These are phyloP conservation scores for Petrolisthes cinctipes DNA, from an alignment of 2,888 invertebrate species.

Conservation along the genomic window DNA sequence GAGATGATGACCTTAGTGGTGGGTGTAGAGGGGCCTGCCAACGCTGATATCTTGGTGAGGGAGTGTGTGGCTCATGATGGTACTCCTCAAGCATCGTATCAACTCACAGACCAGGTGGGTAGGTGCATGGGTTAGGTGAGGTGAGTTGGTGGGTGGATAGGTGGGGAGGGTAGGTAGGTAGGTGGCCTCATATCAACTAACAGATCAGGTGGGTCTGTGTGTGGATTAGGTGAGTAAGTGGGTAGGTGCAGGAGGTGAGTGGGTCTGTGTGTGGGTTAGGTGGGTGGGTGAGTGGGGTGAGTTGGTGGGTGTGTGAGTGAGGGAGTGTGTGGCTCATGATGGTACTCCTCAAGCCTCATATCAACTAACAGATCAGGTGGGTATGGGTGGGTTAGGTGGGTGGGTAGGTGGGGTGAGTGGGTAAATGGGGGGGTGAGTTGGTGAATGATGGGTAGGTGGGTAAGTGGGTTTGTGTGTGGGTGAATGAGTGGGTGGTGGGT, in stretches of 20 bases:
- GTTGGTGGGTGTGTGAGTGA: constrained; percentile 80
- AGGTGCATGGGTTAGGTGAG: not conserved
- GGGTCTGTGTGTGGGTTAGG: not conserved
- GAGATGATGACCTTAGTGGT: constrained; percentile 86
- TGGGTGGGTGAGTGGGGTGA: not conserved
- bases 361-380: constrained; percentile 79
- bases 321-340: constrained; percentile 83
- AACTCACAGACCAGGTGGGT: constrained; percentile 77
- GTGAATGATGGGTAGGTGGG: not conserved
- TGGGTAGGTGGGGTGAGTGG: not conserved
- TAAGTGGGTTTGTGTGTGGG: not conserved
- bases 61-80: constrained; percentile 83
- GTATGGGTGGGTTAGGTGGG: not conserved
- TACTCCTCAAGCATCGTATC: constrained; percentile 77
- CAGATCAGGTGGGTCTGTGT: constrained; percentile 73
- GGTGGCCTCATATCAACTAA: constrained; percentile 77
- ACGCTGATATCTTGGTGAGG: constrained; percentile 82
- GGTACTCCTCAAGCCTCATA: constrained; percentile 78
- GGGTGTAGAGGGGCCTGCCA: constrained; percentile 83
- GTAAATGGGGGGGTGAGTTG: not conserved
- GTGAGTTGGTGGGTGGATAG: not conserved
- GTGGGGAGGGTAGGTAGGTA: not conserved
- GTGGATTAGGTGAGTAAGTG: not conserved
- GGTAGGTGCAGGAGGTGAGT: not conserved
- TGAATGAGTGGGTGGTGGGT: not conserved